Conservation (phyloP, 2,797 vertebrate genomes). For the Malacoctenus gilli region DNA sequence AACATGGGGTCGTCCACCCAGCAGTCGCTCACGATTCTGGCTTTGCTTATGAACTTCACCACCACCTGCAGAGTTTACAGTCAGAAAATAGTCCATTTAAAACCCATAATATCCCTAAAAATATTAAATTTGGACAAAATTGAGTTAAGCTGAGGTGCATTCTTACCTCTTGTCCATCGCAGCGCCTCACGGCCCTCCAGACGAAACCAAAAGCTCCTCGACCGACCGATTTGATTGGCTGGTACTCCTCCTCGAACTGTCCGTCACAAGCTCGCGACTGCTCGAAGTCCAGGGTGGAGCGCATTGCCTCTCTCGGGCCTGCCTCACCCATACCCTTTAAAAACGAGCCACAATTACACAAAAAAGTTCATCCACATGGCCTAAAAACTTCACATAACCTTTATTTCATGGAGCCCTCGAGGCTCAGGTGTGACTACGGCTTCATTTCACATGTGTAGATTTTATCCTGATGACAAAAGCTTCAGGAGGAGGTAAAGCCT, state of each 20-base stretch:
- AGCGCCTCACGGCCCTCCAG: constrained; percentile 86
- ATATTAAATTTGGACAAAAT: too few species aligned
- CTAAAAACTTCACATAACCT: too few species aligned
- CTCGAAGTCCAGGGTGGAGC: constrained; percentile 84
- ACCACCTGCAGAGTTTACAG: constrained; percentile 80
- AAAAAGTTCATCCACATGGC: too few species aligned
- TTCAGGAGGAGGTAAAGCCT: too few species aligned
- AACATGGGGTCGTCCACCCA: constrained; percentile 91
- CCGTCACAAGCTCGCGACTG: constrained; percentile 88
- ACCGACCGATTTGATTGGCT: constrained; percentile 85
- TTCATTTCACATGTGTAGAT: too few species aligned
- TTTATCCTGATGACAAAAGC: too few species aligned
- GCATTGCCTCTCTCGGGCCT: constrained; percentile 69
- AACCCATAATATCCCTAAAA: too few species aligned
- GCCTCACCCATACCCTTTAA: constrained; percentile 70
- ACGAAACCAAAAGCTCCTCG: constrained; percentile 96
- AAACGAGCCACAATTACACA: too few species aligned
- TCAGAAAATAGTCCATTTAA: not conserved
- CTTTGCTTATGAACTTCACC: constrained; percentile 95
- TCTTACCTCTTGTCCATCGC: constrained; percentile 84
- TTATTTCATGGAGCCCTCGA: too few species aligned
- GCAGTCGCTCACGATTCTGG: constrained; percentile 88
- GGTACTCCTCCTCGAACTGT: constrained; percentile 86
- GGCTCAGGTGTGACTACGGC: too few species aligned
- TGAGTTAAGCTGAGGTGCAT: too few species aligned